A percentile compares a stretch with the other conserved stretches of the same genome.
These are phyloP conservation scores for Heliconius hewitsoni DNA, from an alignment of 1,140 invertebrate species.

Conservation along the genomic window DNA sequence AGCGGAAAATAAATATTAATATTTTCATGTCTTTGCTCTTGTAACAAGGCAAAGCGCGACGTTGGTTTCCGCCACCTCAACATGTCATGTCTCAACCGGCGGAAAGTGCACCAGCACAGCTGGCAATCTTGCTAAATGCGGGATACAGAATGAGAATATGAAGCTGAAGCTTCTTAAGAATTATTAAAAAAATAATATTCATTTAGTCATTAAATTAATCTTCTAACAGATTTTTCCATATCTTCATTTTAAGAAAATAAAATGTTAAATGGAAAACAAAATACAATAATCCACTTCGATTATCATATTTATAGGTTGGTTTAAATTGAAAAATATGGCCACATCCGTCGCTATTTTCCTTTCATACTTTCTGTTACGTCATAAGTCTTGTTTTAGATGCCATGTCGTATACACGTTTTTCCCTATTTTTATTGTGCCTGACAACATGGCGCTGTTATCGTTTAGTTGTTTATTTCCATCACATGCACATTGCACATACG, in stretches of 20 bases:
- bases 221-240: neutral
- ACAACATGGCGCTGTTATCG: neutral
- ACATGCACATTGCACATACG: neutral
- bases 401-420: slow-evolving; percentile 32
- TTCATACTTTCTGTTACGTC: slow-evolving; percentile 40
- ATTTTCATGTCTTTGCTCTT: no score
- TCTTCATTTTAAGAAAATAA: neutral
- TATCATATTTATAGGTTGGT: slow-evolving; percentile 56
- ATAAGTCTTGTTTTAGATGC: slow-evolving; percentile 46
- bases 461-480: neutral
- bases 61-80: no score
- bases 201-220: neutral
- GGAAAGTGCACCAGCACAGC: no score
- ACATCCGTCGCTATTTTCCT: slow-evolving; percentile 38
- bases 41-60: no score
- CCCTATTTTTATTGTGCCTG: slow-evolving; percentile 15
- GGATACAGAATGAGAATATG: no score
- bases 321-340: slow-evolving; percentile 61
- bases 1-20: no score
- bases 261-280: neutral
- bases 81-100: no score
- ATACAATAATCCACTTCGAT: slow-evolving; percentile 44
- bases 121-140: no score
- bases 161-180: no score
- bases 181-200: neutral